Conservation (phyloP, 2,113 vertebrate genomes). For the Chaetorhynchus papuensis region DNA sequence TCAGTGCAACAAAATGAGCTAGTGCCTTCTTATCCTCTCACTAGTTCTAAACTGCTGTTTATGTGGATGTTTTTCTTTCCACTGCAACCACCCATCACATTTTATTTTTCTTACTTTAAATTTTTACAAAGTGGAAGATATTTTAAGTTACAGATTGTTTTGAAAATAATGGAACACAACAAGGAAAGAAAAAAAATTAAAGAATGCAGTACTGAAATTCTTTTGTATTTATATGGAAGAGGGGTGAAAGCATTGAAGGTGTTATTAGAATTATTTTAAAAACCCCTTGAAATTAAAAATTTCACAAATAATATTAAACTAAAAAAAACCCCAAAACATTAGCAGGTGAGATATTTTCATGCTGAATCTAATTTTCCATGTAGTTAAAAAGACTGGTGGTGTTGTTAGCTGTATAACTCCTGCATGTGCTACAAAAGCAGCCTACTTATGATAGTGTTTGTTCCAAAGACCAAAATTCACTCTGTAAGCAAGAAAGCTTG, state of each 20-base stretch:
- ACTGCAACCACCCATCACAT: background rate
- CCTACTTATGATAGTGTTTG: background rate
- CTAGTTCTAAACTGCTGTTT: background rate
- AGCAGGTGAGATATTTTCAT: background rate
- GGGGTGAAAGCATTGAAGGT: background rate
- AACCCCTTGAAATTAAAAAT: background rate
- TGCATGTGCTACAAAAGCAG: background rate
- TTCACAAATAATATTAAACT: background rate
- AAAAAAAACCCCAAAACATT: background rate
- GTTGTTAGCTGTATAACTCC: background rate
- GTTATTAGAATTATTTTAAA: background rate
- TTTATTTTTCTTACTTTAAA: background rate
- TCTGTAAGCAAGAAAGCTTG: background rate
- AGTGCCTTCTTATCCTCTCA: background rate
- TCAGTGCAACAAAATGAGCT: background rate
- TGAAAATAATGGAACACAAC: background rate
- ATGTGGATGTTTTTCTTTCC: background rate
- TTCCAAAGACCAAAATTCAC: background rate
- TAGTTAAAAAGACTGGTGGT: background rate
- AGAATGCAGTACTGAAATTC: background rate
- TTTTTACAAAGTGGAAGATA: background rate
- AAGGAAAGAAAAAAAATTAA: background rate
- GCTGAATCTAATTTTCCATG: background rate
- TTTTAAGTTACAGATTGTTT: background rate
- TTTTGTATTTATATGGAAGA: background rate